Evolutionary conservation across 2,113 vertebrate species (phyloP).

Genomic region (Eupsittula cactorum): DNA sequence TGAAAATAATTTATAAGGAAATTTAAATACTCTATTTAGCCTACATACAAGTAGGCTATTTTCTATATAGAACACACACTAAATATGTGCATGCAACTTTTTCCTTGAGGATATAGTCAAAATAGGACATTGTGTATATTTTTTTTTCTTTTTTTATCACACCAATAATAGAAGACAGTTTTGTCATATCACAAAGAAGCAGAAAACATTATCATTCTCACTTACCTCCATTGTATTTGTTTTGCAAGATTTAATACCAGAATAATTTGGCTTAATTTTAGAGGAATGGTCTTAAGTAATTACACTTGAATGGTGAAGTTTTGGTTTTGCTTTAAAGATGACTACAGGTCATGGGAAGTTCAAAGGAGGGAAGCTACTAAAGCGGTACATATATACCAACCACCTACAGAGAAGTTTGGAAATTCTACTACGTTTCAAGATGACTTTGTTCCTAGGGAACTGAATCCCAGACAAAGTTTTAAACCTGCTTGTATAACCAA

Average conservation of each 20-base stretch:
- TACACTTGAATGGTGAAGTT: background rate
- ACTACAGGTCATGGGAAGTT: conserved; percentile 79
- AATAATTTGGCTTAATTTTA: background rate
- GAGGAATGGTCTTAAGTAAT: background rate
- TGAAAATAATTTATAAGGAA: background rate
- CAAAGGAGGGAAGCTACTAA: conserved; percentile 73
- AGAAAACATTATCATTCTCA: background rate
- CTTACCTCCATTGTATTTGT: background rate
- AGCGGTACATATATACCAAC: conserved; percentile 69
- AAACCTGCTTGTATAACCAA: conserved; percentile 68
- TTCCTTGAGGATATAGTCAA: background rate
- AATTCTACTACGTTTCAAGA: conserved; percentile 85
- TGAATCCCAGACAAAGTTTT: conserved; percentile 66
- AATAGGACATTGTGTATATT: background rate
- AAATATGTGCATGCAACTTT: background rate
- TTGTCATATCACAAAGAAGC: background rate
- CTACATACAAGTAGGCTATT: background rate
- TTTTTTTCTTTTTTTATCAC: background rate
- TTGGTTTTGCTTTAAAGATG: conserved; percentile 74
- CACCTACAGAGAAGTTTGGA: conserved; percentile 78
- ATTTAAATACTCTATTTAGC: background rate
- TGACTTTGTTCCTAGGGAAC: conserved; percentile 72
- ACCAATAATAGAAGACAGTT: background rate
- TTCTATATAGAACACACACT: background rate
- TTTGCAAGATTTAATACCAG: background rate